Base-by-base conservation (phyloP, 2,797 vertebrate genomes). In the Siniperca undulata region DNA sequence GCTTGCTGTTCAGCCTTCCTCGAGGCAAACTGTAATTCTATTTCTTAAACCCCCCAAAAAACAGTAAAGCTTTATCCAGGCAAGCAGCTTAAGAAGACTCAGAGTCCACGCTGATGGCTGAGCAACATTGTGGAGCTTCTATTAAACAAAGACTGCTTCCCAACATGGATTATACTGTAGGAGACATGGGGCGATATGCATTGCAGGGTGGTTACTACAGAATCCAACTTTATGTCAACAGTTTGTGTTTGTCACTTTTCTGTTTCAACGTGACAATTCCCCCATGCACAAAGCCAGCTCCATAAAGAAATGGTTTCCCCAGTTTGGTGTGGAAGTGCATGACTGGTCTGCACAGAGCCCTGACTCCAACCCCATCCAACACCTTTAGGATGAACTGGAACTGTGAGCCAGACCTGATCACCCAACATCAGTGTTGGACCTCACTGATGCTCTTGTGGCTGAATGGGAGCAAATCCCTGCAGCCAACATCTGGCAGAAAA, bases 61-160 rank as follows among this genome's bases (percentile, higher is more conserved):
- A 34, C 48, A 59, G 58, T 9, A 71, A 48, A 74, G 50, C 73
- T 84, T 79, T 48, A 61, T 77, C 75, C 70, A 75, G 60, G 34
- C 60, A 48, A 85, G 83, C 65, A 27, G 84, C 76, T 76, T 72
- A 79, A 38, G 65, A 77, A 5, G 72, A 59, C 3, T 82, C 46
- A 22, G 65, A 36, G 80, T 10, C 55, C 55, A 20, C 1, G 42
- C 50, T 70, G 74, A 74, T 27, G 66, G 1, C 27, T 74, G 69
- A 73, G 52, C 62, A 6, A n/a, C 19, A 61, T 20, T 56, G 44
- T 38, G 53, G 40, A 24, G 60, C 36, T 78, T 52, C 61, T 68
- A 2, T 67, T 38, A 20, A 44, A 78, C 71, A 79, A 69, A 59
- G 55, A 61, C 58, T 11, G 24, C 44, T 24, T 65, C 52, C 64